phyloP scores from a whole-genome alignment of 1,140 invertebrate species.

The Tetragnatha versicolor region DNA sequence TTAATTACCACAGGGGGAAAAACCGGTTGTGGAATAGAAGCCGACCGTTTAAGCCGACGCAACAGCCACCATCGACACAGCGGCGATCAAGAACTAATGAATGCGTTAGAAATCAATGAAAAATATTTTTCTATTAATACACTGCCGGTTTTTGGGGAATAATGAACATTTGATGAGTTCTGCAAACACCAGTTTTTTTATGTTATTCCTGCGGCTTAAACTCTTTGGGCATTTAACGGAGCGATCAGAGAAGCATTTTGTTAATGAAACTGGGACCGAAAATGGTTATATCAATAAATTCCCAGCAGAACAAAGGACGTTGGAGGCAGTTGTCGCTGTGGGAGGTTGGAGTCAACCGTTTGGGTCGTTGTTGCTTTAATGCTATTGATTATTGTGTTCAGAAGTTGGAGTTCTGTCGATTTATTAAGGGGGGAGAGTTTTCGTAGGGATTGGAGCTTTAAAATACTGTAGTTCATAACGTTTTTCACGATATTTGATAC shows the following conservation, averaged over 20 bases:
- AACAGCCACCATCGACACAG: not conserved
- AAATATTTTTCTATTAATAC: conserved; percentile 14
- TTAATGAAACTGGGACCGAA: conserved; percentile 11
- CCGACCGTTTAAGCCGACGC: not conserved
- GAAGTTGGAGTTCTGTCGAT: too few species aligned
- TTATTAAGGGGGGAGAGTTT: too few species aligned
- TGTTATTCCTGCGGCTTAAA: not conserved
- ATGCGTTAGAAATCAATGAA: conserved; percentile 6
- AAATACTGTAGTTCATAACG: too few species aligned
- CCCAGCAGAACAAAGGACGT: not conserved
- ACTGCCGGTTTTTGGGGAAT: conserved; percentile 17
- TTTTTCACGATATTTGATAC: too few species aligned
- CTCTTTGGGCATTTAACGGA: too few species aligned
- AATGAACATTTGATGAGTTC: conserved; percentile 35
- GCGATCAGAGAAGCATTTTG: conserved; percentile 9
- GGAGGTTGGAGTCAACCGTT: too few species aligned
- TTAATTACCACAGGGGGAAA: too few species aligned
- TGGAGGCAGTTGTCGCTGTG: too few species aligned
- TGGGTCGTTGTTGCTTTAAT: too few species aligned
- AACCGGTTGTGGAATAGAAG: not conserved
- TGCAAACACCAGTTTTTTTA: not conserved
- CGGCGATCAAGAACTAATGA: not conserved
- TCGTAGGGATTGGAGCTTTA: too few species aligned
- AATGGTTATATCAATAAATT: conserved; percentile 21
- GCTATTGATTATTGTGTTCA: too few species aligned